Evolutionary conservation across 2,113 vertebrate genomes (phyloP), one percentile per base, ranked within the genome.

Genomic region (Smithornis capensis): DNA sequence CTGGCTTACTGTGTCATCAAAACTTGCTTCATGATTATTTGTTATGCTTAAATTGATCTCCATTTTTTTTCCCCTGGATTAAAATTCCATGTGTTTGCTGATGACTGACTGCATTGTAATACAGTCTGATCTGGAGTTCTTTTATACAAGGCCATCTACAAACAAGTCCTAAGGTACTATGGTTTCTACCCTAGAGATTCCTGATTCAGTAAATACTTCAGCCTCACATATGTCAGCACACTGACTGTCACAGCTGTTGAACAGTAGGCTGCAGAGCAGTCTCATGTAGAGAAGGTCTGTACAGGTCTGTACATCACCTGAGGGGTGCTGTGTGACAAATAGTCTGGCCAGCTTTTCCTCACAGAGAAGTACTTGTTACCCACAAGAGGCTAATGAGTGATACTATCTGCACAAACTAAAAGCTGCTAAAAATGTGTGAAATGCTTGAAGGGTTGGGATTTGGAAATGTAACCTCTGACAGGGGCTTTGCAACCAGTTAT

Each of bases 1-100:
- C 92, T 94, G 89, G 84, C 38, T 92, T 90, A 92, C 62, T 57
- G 38, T 82, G n/a, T 85, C 84, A 94, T 95, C 84, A 96, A 94
- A 94, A 95, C 88, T 94, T n/a, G 49, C 50, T 92, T 91, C 55
- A n/a, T 59, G 50, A 79, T 71, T 90, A 62, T 95, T 95, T 92
- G 59, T 53, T 93, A 65, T 52, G 71, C 89, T 97, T 91, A 77
- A 75, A 33, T 37, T 92, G 31, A 59, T 91, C 56, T 95, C 59
- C 22, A 21, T 79, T 92, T 94, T 93, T 38, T 70, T 87, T 76
- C 31, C 59, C 42, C 16, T 19, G 19, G 42, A 83, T 84, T 78
- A 87, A 92, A 90, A 70, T 93, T 94, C 92, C 87, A 87, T 65
- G 31, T 44, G 68, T 35, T 74, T 83, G 57, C 45, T 33, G n/a